phyloP scores from a whole-genome alignment of 2,113 vertebrate genomes.

The Haliaeetus leucogaster region DNA sequence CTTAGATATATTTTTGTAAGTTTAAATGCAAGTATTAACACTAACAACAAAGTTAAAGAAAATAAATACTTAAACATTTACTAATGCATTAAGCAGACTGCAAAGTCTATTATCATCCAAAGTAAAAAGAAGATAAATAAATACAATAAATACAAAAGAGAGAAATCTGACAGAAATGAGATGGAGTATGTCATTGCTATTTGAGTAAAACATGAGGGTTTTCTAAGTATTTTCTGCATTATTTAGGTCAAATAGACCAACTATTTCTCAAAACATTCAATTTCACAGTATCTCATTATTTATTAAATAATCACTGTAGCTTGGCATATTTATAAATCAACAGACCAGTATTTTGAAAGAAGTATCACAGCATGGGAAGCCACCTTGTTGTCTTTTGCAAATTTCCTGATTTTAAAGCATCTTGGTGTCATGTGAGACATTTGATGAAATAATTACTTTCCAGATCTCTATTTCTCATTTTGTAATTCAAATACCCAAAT shows the following conservation, averaged over 20 bases:
- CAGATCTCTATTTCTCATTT: not conserved
- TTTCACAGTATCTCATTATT: not conserved
- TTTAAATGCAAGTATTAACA: not conserved
- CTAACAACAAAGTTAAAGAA: not conserved
- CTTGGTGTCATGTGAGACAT: not conserved
- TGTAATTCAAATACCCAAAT: not conserved
- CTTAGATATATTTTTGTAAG: not conserved
- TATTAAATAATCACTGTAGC: not conserved
- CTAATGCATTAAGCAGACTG: not conserved
- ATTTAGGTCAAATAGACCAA: not conserved
- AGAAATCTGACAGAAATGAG: not conserved
- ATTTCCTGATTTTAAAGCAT: not conserved
- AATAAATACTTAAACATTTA: not conserved
- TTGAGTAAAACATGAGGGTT: not conserved
- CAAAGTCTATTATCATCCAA: not conserved
- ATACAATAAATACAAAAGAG: not conserved
- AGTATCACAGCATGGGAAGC: not conserved
- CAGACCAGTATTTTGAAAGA: not conserved
- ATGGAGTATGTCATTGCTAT: not conserved
- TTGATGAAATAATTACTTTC: not conserved
- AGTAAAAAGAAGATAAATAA: not conserved
- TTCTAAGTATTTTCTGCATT: not conserved
- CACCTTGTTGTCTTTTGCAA: not conserved
- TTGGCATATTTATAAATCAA: not conserved
- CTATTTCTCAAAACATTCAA: not conserved